Evolutionary conservation across 1,140 invertebrate genomes (phyloP).

Genomic region (Sycobia sp.): DNA sequence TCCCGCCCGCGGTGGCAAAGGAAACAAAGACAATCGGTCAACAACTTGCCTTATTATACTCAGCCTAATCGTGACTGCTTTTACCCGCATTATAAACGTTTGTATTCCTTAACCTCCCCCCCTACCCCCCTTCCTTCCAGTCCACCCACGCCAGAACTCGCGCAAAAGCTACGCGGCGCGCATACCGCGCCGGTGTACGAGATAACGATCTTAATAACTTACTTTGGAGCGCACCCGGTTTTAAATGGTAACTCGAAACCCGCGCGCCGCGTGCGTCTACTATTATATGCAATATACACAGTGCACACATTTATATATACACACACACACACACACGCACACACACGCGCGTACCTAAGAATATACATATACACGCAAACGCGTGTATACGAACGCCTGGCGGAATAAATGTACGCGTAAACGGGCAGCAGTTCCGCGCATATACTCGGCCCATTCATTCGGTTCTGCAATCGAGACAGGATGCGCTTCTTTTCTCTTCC

Average conservation of each 20-base stretch:
- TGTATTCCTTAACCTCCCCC: too few relatives aligned
- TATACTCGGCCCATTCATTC: constrained; percentile 19
- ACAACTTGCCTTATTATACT: too few relatives aligned
- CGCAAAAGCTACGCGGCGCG: constrained; percentile 12
- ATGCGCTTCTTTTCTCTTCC: neutral
- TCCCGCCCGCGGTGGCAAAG: too few relatives aligned
- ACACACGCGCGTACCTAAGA: neutral
- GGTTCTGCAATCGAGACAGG: constrained; percentile 19
- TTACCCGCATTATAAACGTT: neutral
- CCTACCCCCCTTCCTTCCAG: neutral
- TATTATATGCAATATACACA: too few relatives aligned
- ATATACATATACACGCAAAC: too few relatives aligned
- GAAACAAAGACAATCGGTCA: constrained; percentile 2
- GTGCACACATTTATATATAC: too few relatives aligned
- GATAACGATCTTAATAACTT: constrained; percentile 53
- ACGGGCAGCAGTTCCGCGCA: neutral
- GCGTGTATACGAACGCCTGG: too few relatives aligned
- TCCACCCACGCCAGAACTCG: neutral
- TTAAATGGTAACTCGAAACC: constrained; percentile 42
- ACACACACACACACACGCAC: neutral
- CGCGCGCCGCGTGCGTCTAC: neutral
- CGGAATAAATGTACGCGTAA: constrained; percentile 2
- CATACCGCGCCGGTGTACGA: constrained; percentile 36
- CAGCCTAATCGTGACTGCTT: constrained; percentile 5
- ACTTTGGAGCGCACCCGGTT: constrained; percentile 41